Percentiles rank a stretch among this genome's conserved stretches.
Evolutionary conservation across 2,113 vertebrate genomes (phyloP).

Genomic region (Tyrannus savana): DNA sequence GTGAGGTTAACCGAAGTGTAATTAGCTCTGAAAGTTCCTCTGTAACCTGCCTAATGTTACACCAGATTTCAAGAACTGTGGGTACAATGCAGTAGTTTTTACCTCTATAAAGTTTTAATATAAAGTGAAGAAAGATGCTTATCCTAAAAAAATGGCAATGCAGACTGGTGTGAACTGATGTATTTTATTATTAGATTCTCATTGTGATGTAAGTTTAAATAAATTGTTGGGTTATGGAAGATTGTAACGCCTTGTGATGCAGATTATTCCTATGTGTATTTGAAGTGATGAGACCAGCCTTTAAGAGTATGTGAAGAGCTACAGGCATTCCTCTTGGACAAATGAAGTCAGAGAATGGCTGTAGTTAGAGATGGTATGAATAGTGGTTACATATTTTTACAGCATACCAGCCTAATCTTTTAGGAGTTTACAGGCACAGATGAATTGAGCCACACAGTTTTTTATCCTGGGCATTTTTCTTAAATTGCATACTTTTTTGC

Average conservation of each 20-base stretch:
- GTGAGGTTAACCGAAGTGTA: slow-evolving; percentile 50
- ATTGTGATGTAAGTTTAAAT: slow-evolving; percentile 78
- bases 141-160: slow-evolving; percentile 60
- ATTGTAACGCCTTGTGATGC: slow-evolving; percentile 25
- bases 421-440: accelerated
- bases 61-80: slow-evolving; percentile 33
- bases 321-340: neutral
- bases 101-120: slow-evolving; percentile 63
- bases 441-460: neutral
- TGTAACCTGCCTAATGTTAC: slow-evolving; percentile 48
- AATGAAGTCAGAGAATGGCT: neutral
- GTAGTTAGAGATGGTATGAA: neutral
- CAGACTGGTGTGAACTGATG: slow-evolving; percentile 66
- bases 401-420: neutral
- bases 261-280: neutral
- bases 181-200: slow-evolving; percentile 71
- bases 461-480: neutral
- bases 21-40: slow-evolving; percentile 47
- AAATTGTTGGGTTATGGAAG: slow-evolving; percentile 73
- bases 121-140: slow-evolving; percentile 63
- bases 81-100: slow-evolving; percentile 55
- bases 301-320: accelerated
- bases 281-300: neutral
- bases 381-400: neutral
- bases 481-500: neutral